Conservation (phyloP, 2,797 vertebrate species). For the Geotrypetes seraphini region DNA sequence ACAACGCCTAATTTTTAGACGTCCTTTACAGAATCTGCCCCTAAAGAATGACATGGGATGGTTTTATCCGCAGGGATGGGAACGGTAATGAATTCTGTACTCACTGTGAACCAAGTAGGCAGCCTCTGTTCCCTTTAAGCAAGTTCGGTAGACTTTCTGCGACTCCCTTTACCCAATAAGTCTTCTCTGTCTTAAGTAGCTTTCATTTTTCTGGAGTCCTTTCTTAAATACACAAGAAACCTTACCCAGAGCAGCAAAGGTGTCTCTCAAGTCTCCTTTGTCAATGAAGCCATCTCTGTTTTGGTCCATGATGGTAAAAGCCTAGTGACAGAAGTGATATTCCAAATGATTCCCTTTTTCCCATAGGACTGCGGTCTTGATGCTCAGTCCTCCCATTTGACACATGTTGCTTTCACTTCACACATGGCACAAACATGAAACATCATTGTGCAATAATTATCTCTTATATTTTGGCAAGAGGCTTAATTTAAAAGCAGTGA, state of each 20-base stretch:
- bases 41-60: too few relatives aligned
- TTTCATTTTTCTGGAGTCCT: slow-evolving; percentile 8
- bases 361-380: slow-evolving; percentile 1
- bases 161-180: slow-evolving; percentile 13
- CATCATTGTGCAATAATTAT: too few relatives aligned
- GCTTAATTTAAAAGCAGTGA: slow-evolving; percentile 35
- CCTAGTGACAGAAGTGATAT: slow-evolving; percentile 42
- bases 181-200: neutral
- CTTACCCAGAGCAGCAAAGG: slow-evolving; percentile 72
- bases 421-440: slow-evolving; percentile 15
- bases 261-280: slow-evolving; percentile 77
- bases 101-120: too few relatives aligned
- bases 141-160: slow-evolving; percentile 16
- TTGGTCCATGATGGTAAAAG: slow-evolving; percentile 86
- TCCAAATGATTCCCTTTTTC: neutral
- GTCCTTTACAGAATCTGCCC: too few relatives aligned
- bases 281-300: slow-evolving; percentile 82
- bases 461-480: slow-evolving; percentile 33
- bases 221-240: slow-evolving; percentile 5
- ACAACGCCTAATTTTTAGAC: too few relatives aligned
- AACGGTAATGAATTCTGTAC: too few relatives aligned
- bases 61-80: too few relatives aligned
- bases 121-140: slow-evolving; percentile 8
- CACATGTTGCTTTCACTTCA: slow-evolving; percentile 25
- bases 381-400: neutral